phyloP scores from a whole-genome alignment of 2,888 invertebrate species.

The Dioctria rufipes region DNA sequence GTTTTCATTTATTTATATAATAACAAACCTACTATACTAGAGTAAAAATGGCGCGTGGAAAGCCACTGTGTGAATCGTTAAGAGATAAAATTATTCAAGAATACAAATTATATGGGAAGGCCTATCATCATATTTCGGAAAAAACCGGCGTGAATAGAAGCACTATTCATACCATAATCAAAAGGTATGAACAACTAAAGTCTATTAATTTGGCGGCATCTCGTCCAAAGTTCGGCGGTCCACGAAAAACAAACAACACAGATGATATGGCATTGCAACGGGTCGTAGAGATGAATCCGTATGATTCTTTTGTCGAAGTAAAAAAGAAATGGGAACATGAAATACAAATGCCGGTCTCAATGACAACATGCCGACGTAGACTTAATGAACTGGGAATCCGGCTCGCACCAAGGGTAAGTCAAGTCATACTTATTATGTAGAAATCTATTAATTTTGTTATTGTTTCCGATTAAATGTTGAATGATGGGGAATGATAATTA shows the following conservation, averaged over 20 bases:
- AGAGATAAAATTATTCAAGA: conserved; percentile 12
- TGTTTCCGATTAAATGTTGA: no score
- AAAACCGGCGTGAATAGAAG: not conserved
- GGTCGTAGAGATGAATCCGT: conserved; percentile 35
- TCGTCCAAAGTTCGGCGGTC: conserved; percentile 3
- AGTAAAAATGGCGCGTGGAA: conserved; percentile 31
- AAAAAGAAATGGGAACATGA: conserved; percentile 39
- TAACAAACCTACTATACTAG: no score
- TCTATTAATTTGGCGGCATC: not conserved
- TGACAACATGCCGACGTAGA: conserved; percentile 37
- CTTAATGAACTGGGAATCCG: conserved; percentile 28
- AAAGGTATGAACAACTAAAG: conserved; percentile 26
- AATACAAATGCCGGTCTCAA: conserved; percentile 28
- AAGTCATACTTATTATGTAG: no score
- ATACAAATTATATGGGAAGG: not conserved
- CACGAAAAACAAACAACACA: conserved; percentile 9
- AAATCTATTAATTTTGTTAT: no score
- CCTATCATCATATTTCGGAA: conserved; percentile 22
- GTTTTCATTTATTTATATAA: no score
- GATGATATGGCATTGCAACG: conserved; percentile 22
- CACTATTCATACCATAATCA: conserved; percentile 40
- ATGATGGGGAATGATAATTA: no score
- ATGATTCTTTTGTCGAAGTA: conserved; percentile 13
- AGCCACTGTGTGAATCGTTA: not conserved
- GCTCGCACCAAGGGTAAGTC: not conserved